Evolutionary conservation across 2,113 vertebrate genomes (phyloP), one percentile per base, ranked within the genome.

Genomic region (Oreochromis aureus): DNA sequence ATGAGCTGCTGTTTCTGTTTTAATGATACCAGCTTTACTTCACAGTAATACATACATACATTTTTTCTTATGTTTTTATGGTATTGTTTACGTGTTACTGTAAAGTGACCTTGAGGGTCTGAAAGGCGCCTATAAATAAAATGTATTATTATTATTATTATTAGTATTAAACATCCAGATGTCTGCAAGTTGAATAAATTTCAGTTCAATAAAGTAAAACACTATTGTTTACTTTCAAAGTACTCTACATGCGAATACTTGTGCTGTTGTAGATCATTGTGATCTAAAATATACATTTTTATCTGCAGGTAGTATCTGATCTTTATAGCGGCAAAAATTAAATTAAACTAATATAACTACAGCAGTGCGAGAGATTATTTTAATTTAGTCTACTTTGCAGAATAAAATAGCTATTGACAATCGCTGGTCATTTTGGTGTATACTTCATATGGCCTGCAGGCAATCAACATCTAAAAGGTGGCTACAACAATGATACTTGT

Each of bases 401-500:
- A 54, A 22, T 16, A 30, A 44, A 59, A 51, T 53, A 11, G 34
- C n/a, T 56, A 19, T 13, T 41, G 83, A 27, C 48, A 84, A 30
- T 46, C 9, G 61, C 19, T 39, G 34, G 79, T 87, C 85, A 79
- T 89, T 82, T 61, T 19, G 10, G 87, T 76, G 63, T 92, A 7
- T 58, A 58, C 63, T 90, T 83, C 90, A 82, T 86, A 91, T 19
- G 13, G 89, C 81, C 69, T 48, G 51, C 53, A 90, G 93, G 59
- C 69, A 78, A 73, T 86, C 22, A 8, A 78, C 63, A 88, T 83
- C 89, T 84, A 82, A 83, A 88, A 76, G 87, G 41, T 34, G 86
- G 78, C 91, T 81, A 80, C 83, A 88, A 84, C 87, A 86, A 80
- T 89, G 94, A 94, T 91, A 91, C 94, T 89, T 86, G 73, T 81